phyloP scores from a whole-genome alignment of 2,113 vertebrate species.

The Gracilinanus agilis region DNA sequence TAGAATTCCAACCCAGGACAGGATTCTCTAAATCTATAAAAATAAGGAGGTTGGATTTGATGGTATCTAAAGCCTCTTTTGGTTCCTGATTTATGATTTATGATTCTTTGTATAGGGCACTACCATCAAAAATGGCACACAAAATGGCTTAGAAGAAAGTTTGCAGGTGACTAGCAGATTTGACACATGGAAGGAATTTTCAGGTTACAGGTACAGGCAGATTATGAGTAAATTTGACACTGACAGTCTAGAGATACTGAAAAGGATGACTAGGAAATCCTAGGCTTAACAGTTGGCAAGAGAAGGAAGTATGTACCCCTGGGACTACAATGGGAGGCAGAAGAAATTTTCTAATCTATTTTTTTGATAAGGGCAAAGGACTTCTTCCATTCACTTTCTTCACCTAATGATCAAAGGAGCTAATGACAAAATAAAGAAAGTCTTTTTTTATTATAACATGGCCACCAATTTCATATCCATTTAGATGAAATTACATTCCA shows the following conservation, averaged over 20 bases:
- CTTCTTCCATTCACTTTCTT: background rate
- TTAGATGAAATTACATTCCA: slow-evolving; percentile 21
- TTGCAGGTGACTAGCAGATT: background rate
- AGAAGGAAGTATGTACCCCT: background rate
- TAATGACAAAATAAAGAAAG: slow-evolving; percentile 29
- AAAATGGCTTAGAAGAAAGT: background rate
- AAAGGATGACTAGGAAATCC: background rate
- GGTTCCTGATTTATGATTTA: background rate
- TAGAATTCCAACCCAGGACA: background rate
- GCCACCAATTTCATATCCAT: slow-evolving; percentile 44
- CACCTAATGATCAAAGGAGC: background rate
- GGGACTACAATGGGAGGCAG: background rate
- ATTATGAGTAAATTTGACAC: background rate
- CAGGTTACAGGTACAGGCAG: background rate
- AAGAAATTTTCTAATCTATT: background rate
- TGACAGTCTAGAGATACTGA: background rate
- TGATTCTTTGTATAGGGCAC: background rate
- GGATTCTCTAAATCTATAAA: background rate
- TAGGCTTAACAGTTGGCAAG: background rate
- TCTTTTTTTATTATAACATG: background rate
- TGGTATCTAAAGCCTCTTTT: background rate
- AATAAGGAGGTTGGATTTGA: background rate
- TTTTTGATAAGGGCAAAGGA: background rate
- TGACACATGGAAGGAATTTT: background rate
- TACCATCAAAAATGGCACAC: background rate